Base-by-base conservation (phyloP, 2,797 vertebrate species). In the Sebastes goodei region DNA sequence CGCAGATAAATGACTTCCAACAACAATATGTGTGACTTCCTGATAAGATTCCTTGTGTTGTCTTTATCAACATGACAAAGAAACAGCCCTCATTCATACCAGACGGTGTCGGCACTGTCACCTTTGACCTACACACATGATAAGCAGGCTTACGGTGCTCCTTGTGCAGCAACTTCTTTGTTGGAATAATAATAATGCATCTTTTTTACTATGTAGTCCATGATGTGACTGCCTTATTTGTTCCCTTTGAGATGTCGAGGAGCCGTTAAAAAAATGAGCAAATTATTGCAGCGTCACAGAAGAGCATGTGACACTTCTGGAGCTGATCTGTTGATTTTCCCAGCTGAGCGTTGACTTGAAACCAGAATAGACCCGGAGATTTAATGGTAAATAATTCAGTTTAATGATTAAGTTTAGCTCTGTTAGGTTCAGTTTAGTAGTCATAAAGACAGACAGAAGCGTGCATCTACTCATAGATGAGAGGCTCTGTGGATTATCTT, bases 111-210 rank as follows among this genome's bases (percentile, higher is more conserved):
- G 25, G 42, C 8, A 20, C 42, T 17, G 29, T 86, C 5, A 78
- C 71, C 81, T 83, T 79, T 89, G 82, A 85, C 86, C 85, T 20
- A n/a, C 81, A 85, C 23, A 49, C 12, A 30, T 15, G 21, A 69
- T 69, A 49, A 77, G 10, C 46, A 59, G 68, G 52, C 17, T 67
- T 46, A 25, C 8, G 8, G 33, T 42, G 56, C 23, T 30, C 10
- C 17, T 38, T 38, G 61, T 63, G 61, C 33, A 64, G 14, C 7
- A 65, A 17, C 15, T 55, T 55, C 4, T 55, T 21, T 56, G 21
- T n/a, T 29, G 17, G 5, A n/a, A 23, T 15, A 60, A 29, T 15
- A 8, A 63, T 27, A 0, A 3, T 21, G 35, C 35, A 38, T 38
- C 35, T 38, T 38, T 38, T 59, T 77, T 33, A 21, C 17, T 6